Evolutionary conservation across 2,888 invertebrate genomes (phyloP), one percentile per base, ranked within the genome.

Genomic region (Brachyopa scutellaris): DNA sequence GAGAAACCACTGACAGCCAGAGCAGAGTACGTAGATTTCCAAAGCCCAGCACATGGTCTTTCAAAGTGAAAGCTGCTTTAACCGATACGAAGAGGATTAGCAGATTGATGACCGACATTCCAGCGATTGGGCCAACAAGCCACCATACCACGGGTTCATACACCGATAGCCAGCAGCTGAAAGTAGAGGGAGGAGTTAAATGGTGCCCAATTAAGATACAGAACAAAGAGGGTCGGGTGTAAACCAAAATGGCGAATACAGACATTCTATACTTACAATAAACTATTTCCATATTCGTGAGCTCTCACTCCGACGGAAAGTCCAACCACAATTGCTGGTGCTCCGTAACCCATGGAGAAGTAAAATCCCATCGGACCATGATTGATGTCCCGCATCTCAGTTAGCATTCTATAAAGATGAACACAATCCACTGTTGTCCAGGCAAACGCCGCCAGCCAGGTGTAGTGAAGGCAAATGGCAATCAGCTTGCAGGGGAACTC

Each of bases 81-180:
- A 98, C 94, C 29, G 97, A 97, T 82, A 97, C 93, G 9, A 97
- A 93, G 11, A 98, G 93, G 84, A 96, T 95, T 23, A 94, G 92
- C 2, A 98, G 92, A 87, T 97, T 97, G 3, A 95, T 93, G 23
- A 94, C 90, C 0, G 97, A 95, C 87, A 95, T 93, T 74, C 94
- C 92, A 29, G 94, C 95, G 26, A 97, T 95, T 4, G 99, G 98
- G 2, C 97, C 96, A 85, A 98, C 97, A 86, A 98, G 93, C 92
- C 97, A 96, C 98, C 98, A 99, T 45, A 98, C 95, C 17, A 98
- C 96, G 17, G 96, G 95, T 89, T 98, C 97, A 88, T 97, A 97
- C 40, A 97, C 94, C 6, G 97, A 96, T 80, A 99, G 92, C 98
- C 98, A 99, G 90, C 99, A 99, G 89, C 98, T 98, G 90, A 47